phyloP scores from a whole-genome alignment of 2,888 invertebrate species.

The Furcula furcula region DNA sequence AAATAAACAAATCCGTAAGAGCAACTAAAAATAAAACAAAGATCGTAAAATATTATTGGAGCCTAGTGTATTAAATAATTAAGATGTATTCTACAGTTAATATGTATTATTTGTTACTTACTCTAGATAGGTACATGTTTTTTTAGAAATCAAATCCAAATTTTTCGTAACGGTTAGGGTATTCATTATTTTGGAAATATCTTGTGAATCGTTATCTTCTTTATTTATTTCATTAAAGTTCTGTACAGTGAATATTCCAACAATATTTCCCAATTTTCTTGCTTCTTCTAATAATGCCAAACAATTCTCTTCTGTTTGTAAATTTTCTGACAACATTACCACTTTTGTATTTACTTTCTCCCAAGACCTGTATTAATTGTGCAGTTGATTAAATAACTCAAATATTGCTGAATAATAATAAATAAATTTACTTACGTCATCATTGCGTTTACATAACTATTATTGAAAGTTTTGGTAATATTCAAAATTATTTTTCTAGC shows the following conservation, averaged over 20 bases:
- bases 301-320: conserved; percentile 36
- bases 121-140: conserved; percentile 37
- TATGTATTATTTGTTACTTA: too few relatives aligned
- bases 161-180: conserved; percentile 34
- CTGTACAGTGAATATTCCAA: conserved; percentile 45
- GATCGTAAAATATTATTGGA: too few relatives aligned
- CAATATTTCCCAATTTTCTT: conserved; percentile 36
- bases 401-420: background rate
- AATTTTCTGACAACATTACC: conserved; percentile 28
- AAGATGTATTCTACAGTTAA: too few relatives aligned
- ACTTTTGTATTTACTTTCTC: conserved; percentile 23
- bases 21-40: too few relatives aligned
- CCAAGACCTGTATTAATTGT: conserved; percentile 24
- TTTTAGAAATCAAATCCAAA: conserved; percentile 43
- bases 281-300: conserved; percentile 34
- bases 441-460: too few relatives aligned
- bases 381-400: conserved; percentile 6
- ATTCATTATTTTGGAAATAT: conserved; percentile 36
- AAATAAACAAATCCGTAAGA: too few relatives aligned
- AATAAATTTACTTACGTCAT: too few relatives aligned
- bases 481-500: conserved; percentile 28
- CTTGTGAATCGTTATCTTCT: conserved; percentile 18
- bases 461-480: too few relatives aligned
- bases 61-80: too few relatives aligned
- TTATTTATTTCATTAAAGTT: conserved; percentile 17